phyloP scores from a whole-genome alignment of 2,888 invertebrate genomes.

The Drosophila histrio region DNA sequence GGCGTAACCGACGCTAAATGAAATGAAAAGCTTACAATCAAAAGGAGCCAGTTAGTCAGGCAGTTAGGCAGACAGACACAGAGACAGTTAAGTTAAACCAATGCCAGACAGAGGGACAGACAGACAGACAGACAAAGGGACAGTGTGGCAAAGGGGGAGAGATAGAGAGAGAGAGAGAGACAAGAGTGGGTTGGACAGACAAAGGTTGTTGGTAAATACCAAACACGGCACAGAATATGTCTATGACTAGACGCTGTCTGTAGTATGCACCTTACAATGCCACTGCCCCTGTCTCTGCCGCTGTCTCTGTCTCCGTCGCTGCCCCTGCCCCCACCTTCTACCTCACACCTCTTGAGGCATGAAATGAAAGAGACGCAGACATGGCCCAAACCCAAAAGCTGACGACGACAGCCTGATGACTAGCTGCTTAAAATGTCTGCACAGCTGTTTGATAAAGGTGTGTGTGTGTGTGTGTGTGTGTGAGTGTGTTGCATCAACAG shows the following conservation, averaged over 20 bases:
- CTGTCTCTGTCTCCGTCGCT: not conserved
- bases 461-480: constrained; percentile 19
- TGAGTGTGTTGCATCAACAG: constrained; percentile 67
- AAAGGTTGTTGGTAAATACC: constrained; percentile 46
- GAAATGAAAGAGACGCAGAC: constrained; percentile 35
- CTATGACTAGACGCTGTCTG: constrained; percentile 59
- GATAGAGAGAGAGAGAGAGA: constrained; percentile 38
- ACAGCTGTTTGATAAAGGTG: constrained; percentile 66
- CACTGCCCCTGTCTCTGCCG: not conserved
- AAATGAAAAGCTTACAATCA: constrained; percentile 31
- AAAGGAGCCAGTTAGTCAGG: constrained; percentile 45
- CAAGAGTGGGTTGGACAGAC: constrained; percentile 33
- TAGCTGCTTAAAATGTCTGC: constrained; percentile 77
- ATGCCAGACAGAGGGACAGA: constrained; percentile 4
- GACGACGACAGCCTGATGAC: constrained; percentile 69
- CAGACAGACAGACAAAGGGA: not conserved
- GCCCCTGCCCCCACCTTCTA: no score
- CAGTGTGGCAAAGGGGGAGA: constrained; percentile 17
- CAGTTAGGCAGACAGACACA: constrained; percentile 27
- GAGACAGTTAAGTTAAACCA: constrained; percentile 12
- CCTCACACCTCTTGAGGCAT: not conserved
- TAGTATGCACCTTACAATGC: constrained; percentile 43
- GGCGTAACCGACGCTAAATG: constrained; percentile 5
- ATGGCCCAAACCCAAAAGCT: constrained; percentile 24
- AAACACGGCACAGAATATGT: constrained; percentile 39